phyloP scores from a whole-genome alignment of 92 coral and sea anemone genomes.

The Porites rus region DNA sequence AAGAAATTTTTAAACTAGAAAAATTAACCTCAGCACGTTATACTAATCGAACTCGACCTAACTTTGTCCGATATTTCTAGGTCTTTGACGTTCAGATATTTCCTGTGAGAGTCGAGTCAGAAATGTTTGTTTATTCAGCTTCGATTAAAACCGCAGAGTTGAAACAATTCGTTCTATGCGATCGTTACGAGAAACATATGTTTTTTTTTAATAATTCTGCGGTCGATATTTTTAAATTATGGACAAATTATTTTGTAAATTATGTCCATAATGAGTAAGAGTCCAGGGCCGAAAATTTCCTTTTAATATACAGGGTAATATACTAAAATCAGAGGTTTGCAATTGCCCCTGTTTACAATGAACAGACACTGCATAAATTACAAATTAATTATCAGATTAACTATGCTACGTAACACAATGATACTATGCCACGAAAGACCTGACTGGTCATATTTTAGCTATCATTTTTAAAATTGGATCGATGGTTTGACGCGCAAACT shows the following conservation, averaged over 20 bases:
- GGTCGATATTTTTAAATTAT: too few relatives aligned
- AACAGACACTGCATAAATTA: neutral
- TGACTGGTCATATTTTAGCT: neutral
- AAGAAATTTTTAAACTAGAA: too few relatives aligned
- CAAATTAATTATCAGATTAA: neutral
- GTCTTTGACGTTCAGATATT: neutral
- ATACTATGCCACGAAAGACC: constrained; percentile 1
- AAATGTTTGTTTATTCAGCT: constrained; percentile 11
- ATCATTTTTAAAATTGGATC: neutral
- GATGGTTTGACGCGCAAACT: neutral
- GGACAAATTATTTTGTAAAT: too few relatives aligned
- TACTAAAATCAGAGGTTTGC: neutral
- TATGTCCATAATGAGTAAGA: too few relatives aligned
- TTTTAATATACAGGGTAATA: too few relatives aligned
- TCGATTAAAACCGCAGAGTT: neutral
- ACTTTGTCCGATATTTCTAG: neutral
- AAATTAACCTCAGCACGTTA: too few relatives aligned
- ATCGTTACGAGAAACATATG: neutral
- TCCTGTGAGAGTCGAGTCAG: constrained; percentile 3
- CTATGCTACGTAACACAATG: neutral
- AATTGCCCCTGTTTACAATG: neutral
- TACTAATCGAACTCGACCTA: too few relatives aligned
- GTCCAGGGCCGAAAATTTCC: too few relatives aligned
- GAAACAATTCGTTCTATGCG: neutral
- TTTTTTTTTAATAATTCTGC: too few relatives aligned